Evolutionary conservation across 2,888 invertebrate genomes (phyloP), one percentile per base, ranked within the genome.

Genomic region (Theodoxus fluviatilis): DNA sequence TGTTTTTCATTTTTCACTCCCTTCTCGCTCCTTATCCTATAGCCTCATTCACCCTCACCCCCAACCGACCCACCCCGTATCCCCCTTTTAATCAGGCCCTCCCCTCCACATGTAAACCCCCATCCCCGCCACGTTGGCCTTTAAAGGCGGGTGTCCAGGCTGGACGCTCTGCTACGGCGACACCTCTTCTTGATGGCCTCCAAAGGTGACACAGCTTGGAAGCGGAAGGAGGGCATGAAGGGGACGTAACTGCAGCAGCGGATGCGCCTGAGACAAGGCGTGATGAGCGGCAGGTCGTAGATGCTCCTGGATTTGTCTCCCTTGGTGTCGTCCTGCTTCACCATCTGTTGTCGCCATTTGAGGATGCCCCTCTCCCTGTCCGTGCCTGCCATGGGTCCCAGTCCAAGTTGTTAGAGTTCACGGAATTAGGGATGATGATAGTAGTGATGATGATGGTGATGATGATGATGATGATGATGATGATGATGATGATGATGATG

Each of bases 151-250:
- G n/a, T n/a, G n/a, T n/a, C n/a, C n/a, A n/a, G n/a, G n/a, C n/a
- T n/a, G n/a, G n/a, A n/a, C n/a, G n/a, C n/a, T 25, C 55, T 22
- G n/a, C 37, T 22, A 1, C 33, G n/a, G n/a, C n/a, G n/a, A n/a
- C n/a, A n/a, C 33, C n/a, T 43, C 47, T 59, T 28, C 38, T 18
- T 28, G 18, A 52, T 12, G 6, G 9, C 9, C 22, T 67, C 35
- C 7, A 67, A 31, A 7, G 66, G 69, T 31, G 37, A 59, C 18
- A 15, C 31, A 28, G 49, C 65, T 25, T 35, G 47, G 33, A 67
- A 67, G 31, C 69, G 43, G 64, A 73, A 75, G 0, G 71, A 37
- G 0, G 75, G 75, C 64, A 75, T 66, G 63, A 73, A 73, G 3
- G 75, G 75, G 12, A 75, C 68, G 55, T 71, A 73, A 55, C 52